Evolutionary conservation across 2,888 invertebrate genomes (phyloP), one percentile per base, ranked within the genome.

Genomic region (Notodonta dromedarius): DNA sequence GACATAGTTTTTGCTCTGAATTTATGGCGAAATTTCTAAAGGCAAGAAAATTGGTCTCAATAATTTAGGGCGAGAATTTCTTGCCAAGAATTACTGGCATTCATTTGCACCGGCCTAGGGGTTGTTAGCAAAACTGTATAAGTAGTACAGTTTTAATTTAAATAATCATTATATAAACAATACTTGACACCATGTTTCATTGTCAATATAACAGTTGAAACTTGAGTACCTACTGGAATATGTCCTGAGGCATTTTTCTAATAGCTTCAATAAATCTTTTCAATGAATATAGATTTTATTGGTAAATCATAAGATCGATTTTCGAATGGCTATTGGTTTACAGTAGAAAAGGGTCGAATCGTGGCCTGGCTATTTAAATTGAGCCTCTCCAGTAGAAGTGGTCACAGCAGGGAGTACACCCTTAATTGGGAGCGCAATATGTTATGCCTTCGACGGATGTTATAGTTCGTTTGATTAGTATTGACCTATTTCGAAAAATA

Each of bases 361-460:
- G 91, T 93, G 92, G 83, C 69, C 78, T 77, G 80, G 82, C 88
- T 87, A 91, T 92, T 93, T 87, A 87, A 86, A 85, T 80, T 79
- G 83, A 84, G 86, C 83, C 85, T 85, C 83, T 82, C 84, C 88
- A 82, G 90, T 88, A 86, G 90, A 89, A 76, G 73, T 71, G 70
- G 79, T 78, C 88, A 11, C 93, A 93, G 92, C 93, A 84, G 93
- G 93, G 90, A 82, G 92, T 80, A 75, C 73, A 71, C 78, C 93
- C 91, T 88, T 92, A 93, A 93, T 93, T 93, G 93, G 93, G 82
- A 86, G 86, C 79, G 89, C 91, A 87, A 93, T 93, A 93, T 86
- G 88, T 92, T 90, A 91, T 78, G 75, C 79, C 83, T 84, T 84
- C 82, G 80, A 82, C 77, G 80, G 70, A 78, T 77, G 79, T 73